Evolutionary conservation across 2,888 invertebrate genomes (phyloP), one percentile per base, ranked within the genome.

Genomic region (Xylota segnis): DNA sequence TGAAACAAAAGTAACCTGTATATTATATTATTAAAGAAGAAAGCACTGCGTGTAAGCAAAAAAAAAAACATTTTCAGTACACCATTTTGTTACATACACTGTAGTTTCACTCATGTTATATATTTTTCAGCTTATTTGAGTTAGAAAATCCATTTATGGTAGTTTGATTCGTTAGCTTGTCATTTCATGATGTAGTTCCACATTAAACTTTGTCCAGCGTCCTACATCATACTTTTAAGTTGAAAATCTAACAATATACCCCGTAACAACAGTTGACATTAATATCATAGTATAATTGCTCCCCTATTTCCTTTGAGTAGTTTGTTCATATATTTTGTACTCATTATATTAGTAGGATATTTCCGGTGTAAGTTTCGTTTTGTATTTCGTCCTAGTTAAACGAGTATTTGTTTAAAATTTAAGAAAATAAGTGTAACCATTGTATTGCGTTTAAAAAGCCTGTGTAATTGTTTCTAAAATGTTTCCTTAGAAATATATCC

Each of bases 291-390:
- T 27, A 76, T 10, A 66, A 16, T 66, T 23, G 50, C 27, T 61
- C 5, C 29, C 70, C 43, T 23, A 14, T 54, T 47, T 54, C 58
- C 58, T 70, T 79, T 45, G 37, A 72, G 83, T 79, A 79, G 79
- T 66, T 70, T 61, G 77, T 84, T 74, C 14, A 4, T 34, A 27
- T 74, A 40, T 74, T 79, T 75, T 70, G 74, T 79, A 63, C 47
- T 74, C 54, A 50, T 75, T 70, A 34, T 65, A 71, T 86, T 77
- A 86, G 82, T 76, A 77, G 86, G 77, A 76, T 82, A 86, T 72
- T 82, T 82, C 72, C 71, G 82, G 76, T 77, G 65, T 66, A 82
- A 82, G 52, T 76, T 86, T 75, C 18, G 45, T 86, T 76, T 82
- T 76, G 61, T 82, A 63, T 68, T 71, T 82, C 71, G 72, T 66